A percentile compares a stretch with the other conserved stretches of the same genome.
Conservation (phyloP, 2,113 vertebrate genomes). For the Hippocampus mohnikei region DNA sequence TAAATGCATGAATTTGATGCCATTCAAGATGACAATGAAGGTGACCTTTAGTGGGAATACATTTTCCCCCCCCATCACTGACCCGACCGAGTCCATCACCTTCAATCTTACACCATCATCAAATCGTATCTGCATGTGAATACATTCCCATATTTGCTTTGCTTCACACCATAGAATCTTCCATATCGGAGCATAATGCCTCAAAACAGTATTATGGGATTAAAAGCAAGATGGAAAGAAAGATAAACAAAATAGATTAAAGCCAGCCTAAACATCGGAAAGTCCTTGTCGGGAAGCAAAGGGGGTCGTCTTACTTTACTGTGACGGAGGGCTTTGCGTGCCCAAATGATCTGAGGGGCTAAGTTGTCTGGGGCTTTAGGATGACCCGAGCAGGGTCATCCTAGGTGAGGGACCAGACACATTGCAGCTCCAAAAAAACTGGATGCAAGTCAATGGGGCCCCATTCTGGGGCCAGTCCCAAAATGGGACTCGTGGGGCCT, state of each 20-base stretch:
- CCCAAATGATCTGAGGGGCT: too few species aligned
- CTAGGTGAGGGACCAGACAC: too few species aligned
- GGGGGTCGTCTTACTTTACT: neutral
- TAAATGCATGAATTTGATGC: neutral
- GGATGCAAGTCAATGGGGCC: too few species aligned
- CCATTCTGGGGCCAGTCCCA: too few species aligned
- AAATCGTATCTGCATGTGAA: conserved; percentile 23
- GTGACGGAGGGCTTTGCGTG: too few species aligned
- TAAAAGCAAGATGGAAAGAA: conserved; percentile 6
- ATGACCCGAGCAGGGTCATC: too few species aligned
- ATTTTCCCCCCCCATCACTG: neutral
- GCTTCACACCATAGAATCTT: neutral
- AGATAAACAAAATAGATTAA: neutral
- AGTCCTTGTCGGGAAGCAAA: neutral
- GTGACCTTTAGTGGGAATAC: conserved; percentile 7
- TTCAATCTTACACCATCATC: conserved; percentile 2
- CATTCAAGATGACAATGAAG: neutral
- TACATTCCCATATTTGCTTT: conserved; percentile 13
- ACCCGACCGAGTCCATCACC: conserved; percentile 6
- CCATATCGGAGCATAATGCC: neutral
- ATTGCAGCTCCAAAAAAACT: too few species aligned
- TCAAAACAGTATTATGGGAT: conserved; percentile 17
- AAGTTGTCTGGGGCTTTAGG: too few species aligned
- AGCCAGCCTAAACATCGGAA: neutral
- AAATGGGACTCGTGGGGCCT: too few species aligned